Evolutionary conservation across 2,113 vertebrate genomes (phyloP), one percentile per base, ranked within the genome.

Genomic region (Neopipo cinnamomea): DNA sequence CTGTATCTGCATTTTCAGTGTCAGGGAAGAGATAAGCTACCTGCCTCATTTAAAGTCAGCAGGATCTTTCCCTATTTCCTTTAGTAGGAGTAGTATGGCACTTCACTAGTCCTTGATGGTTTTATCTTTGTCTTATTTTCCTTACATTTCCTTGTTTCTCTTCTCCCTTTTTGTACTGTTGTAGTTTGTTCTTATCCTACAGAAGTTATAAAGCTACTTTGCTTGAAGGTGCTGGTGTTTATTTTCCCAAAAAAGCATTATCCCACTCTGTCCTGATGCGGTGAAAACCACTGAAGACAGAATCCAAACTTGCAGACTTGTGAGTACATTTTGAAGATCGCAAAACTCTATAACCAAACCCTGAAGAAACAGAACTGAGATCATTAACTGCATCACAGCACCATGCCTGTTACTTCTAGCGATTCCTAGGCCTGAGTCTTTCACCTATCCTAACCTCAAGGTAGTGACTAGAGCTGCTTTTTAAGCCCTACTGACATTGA

Each of bases 91-190:
- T 15, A 68, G 47, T 35, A 59, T 2, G 0, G 16, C 22, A 24
- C 27, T 76, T 65, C 44, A 35, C 18, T 30, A 31, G 22, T 47
- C 37, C 17, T 59, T 49, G 17, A 30, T 27, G 8, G 8, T 20
- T 84, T 63, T 44, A 42, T 31, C 65, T 53, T 71, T 77, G 44
- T 31, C 68, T 39, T 17, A 12, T 52, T 75, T 53, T 76, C 30
- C 47, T 47, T 0, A 0, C 18, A 49, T 31, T 46, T 28, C 5
- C 1, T 58, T 63, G 23, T 68, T 82, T 47, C 24, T 71, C 31
- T 73, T 83, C 27, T 87, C 35, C 47, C 10, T 58, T 75, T 23
- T 50, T 49, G 23, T 53, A 75, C 31, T 46, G 15, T 30, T 39
- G 24, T 44, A 58, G 25, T 35, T 76, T 2, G 2, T 47, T 52